Percentiles rank a stretch among this genome's conserved stretches.
These are phyloP conservation scores for human DNA, from an alignment of 2,113 vertebrate species.

Conservation along the genomic window GRCh38 chrX:15435501-15436000, in stretches of 20 bases:
- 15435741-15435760: background rate
- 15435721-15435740: background rate
- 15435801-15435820: background rate
- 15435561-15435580: too few species aligned
- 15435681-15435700: background rate
- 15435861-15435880: background rate
- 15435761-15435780: background rate
- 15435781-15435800: background rate
- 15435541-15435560: background rate
- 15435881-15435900: conserved; percentile 37
- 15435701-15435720: background rate
- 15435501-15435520: background rate
- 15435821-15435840: conserved; percentile 22
- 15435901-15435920: conserved; percentile 47
- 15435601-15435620: background rate
- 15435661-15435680: background rate
- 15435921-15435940: conserved; percentile 63
- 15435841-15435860: background rate
- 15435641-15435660: background rate
- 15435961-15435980: conserved; percentile 54
- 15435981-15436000: conserved; percentile 44
- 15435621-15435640: background rate
- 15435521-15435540: background rate
- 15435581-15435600: background rate
- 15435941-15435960: conserved; percentile 50